Percentiles rank a stretch among this genome's conserved stretches.
Evolutionary conservation across 2,113 vertebrate genomes (phyloP).

Genomic region (Ivindomyrus marchei): DNA sequence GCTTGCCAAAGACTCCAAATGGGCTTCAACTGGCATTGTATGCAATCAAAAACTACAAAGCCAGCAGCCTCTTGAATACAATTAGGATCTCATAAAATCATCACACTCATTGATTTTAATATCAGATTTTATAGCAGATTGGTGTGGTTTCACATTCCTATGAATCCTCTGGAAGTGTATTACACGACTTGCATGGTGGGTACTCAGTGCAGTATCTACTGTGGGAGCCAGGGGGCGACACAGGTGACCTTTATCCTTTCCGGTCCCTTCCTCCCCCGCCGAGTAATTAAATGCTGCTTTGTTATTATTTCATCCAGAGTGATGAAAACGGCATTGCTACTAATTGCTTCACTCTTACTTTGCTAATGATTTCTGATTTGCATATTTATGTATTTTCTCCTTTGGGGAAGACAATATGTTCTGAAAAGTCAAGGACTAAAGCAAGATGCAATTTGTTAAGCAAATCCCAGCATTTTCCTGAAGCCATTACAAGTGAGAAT

Average conservation of each 20-base stretch:
- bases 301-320: not conserved
- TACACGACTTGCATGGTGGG: not conserved
- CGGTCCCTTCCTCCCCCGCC: not conserved
- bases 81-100: not conserved
- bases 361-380: constrained; percentile 3
- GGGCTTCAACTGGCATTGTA: not conserved
- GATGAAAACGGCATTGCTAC: not conserved
- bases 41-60: not conserved
- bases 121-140: not conserved
- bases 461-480: not conserved
- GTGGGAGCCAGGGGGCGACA: not conserved
- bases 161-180: not conserved
- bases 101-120: not conserved
- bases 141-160: not conserved
- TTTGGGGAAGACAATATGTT: not conserved
- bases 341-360: not conserved
- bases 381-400: constrained; percentile 5
- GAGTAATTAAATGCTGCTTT: not conserved
- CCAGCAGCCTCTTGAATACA: not conserved
- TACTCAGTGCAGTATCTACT: not conserved
- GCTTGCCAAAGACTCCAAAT: not conserved
- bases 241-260: not conserved
- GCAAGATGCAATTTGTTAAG: not conserved
- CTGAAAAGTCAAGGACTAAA: not conserved
- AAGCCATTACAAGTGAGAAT: not conserved